These are phyloP conservation scores for Hirundichthys speculiger DNA, from an alignment of 2,113 vertebrate species.

Conservation along the genomic window DNA sequence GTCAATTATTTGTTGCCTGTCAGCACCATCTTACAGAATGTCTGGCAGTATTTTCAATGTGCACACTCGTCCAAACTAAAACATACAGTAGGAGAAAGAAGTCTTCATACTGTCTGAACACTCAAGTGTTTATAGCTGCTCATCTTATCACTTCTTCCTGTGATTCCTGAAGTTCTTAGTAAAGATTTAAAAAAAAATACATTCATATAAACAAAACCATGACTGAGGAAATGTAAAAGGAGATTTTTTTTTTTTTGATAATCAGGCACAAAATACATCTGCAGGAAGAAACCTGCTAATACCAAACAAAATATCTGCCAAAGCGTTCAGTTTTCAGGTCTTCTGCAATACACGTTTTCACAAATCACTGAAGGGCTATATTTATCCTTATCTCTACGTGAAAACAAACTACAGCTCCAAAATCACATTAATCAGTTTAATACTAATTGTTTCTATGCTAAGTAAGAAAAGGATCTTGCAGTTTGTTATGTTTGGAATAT, in stretches of 20 bases:
- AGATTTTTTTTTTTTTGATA: no score
- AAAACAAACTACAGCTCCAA: background rate
- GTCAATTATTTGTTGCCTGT: constrained; percentile 58
- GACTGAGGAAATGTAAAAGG: constrained; percentile 24
- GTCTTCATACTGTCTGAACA: constrained; percentile 42
- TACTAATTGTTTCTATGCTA: no score
- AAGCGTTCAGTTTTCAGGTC: background rate
- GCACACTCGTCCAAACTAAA: constrained; percentile 43
- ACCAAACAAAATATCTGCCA: constrained; percentile 4
- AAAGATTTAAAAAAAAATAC: constrained; percentile 23
- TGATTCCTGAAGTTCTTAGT: constrained; percentile 44
- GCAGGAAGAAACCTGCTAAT: constrained; percentile 5
- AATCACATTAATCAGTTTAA: background rate
- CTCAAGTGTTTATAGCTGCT: constrained; percentile 69
- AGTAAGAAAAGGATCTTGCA: no score
- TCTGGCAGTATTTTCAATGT: constrained; percentile 46
- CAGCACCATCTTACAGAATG: constrained; percentile 46
- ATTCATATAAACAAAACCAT: constrained; percentile 22
- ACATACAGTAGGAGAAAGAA: constrained; percentile 34
- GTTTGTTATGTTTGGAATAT: no score
- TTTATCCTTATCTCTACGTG: background rate
- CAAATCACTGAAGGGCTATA: background rate
- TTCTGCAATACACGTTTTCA: background rate
- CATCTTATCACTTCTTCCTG: constrained; percentile 48
- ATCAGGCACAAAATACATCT: constrained; percentile 14